Evolutionary conservation across 2,113 vertebrate genomes (phyloP), one percentile per base, ranked within the genome.

Genomic region (Candoia aspera): DNA sequence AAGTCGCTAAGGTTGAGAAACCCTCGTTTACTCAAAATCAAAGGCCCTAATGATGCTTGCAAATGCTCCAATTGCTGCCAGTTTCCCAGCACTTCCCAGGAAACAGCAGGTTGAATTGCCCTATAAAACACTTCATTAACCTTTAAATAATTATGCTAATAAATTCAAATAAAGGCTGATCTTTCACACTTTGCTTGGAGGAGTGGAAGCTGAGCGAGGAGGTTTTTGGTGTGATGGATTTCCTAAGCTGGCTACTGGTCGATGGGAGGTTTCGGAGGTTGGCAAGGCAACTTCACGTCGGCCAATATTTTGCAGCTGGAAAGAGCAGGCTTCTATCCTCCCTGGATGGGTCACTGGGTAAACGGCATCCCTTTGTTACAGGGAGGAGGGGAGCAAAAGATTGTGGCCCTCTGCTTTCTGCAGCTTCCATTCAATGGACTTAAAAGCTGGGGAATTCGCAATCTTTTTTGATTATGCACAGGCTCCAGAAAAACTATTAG

Each of bases 61-160:
- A 0, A 54, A 33, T 17, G 2, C 19, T 60, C 4, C 33, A 26
- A 62, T 23, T 29, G 33, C 3, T 13, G 64, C 55, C 5, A n/a
- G 92, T 88, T 49, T 37, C 54, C 0, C 55, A 9, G 37, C 29
- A 46, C 26, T 59, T 26, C n/a, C 54, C 84, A 53, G 88, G n/a
- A 89, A 87, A 54, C 54, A 83, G 85, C 15, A 62, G 24, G 53
- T 33, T 89, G 87, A 90, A 58, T 89, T 53, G 17, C 55, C 88
- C 85, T 60, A 55, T 93, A 86, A 92, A 93, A 95, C 68, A 87
- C 93, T 92, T 86, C 0, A 0, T 91, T 91, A 92, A 89, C 55
- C 60, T 94, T 95, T 91, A 89, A 90, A 91, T 92, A 90, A 93
- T 89, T 37, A 54, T 42, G 49, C 33, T 89, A 85, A 93, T 55